Conservation (phyloP, 2,797 vertebrate species). For the Brotula barbata region DNA sequence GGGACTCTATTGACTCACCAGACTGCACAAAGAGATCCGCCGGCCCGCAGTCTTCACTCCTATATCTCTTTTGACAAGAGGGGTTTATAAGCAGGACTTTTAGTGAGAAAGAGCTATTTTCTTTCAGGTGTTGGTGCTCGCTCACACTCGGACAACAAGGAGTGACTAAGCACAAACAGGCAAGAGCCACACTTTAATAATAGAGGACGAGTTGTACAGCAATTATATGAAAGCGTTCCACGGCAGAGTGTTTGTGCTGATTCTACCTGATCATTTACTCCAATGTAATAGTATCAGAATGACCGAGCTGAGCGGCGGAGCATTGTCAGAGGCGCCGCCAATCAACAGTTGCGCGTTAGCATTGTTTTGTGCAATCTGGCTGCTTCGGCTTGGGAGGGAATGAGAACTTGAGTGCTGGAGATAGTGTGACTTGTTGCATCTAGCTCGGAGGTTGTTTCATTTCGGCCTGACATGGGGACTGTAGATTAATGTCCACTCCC, state of each 20-base stretch:
- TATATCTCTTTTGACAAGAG: constrained; percentile 29
- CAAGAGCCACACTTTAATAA: constrained; percentile 23
- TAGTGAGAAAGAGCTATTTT: constrained; percentile 31
- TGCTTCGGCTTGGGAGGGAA: constrained; percentile 38
- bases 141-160: constrained; percentile 21
- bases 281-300: too few species aligned
- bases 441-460: constrained; percentile 49
- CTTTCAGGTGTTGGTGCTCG: constrained; percentile 32
- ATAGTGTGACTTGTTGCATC: constrained; percentile 61
- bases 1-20: constrained; percentile 34
- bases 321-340: constrained; percentile 32
- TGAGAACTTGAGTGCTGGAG: constrained; percentile 3
- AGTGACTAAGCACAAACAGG: constrained; percentile 29
- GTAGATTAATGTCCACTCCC: constrained; percentile 56
- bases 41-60: constrained; percentile 36
- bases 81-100: constrained; percentile 22
- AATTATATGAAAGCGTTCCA: too few species aligned
- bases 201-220: not conserved
- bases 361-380: constrained; percentile 23
- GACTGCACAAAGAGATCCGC: constrained; percentile 43
- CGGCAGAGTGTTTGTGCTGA: too few species aligned
- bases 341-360: constrained; percentile 33
- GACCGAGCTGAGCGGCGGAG: not conserved
- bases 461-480: constrained; percentile 52
- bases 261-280: too few species aligned